Conservation (phyloP, 2,113 vertebrate genomes). For the Aix galericulata region DNA sequence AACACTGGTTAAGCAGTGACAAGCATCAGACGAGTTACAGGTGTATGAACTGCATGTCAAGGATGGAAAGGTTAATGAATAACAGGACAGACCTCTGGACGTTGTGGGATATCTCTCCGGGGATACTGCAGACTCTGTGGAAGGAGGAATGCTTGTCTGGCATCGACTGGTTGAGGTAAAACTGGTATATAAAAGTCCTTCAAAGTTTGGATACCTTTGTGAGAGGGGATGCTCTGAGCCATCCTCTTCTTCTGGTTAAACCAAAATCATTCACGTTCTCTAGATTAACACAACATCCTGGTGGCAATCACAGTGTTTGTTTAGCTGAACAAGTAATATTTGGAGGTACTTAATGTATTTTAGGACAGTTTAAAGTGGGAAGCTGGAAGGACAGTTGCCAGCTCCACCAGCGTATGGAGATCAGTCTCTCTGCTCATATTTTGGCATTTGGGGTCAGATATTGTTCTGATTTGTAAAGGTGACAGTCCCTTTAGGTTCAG, state of each 20-base stretch:
- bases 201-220: background rate
- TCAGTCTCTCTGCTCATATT: background rate
- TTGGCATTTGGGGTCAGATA: background rate
- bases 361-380: background rate
- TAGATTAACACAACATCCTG: background rate
- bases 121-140: background rate
- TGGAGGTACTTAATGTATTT: background rate
- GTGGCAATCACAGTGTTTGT: background rate
- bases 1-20: constrained; percentile 10
- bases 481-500: background rate
- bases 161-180: background rate
- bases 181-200: background rate
- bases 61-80: constrained; percentile 47
- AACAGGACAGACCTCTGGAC: constrained; percentile 11
- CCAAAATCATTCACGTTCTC: background rate
- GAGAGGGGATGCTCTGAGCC: background rate
- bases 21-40: background rate
- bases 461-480: background rate
- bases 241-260: background rate
- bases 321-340: background rate
- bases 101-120: background rate
- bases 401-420: background rate
- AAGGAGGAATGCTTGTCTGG: background rate
- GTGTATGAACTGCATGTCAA: constrained; percentile 22
- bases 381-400: background rate